Evolutionary conservation across 2,113 vertebrate genomes (phyloP).

Genomic region (Pitta sordida): DNA sequence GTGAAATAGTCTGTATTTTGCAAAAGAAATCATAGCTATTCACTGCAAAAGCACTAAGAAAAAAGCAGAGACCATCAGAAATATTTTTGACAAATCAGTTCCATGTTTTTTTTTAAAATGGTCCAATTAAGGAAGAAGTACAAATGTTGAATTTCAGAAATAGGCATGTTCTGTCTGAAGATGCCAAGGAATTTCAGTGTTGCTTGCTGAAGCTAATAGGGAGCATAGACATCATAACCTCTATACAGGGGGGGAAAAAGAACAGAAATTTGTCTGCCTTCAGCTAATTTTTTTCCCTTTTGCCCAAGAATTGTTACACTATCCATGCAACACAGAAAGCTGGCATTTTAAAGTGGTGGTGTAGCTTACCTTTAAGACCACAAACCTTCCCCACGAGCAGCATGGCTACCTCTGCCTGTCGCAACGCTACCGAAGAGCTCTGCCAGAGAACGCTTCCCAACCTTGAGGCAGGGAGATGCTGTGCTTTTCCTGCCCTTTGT

Average conservation of each 20-base stretch:
- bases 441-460: neutral
- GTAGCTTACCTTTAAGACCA: neutral
- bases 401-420: neutral
- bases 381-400: neutral
- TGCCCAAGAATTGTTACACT: neutral
- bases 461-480: neutral
- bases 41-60: neutral
- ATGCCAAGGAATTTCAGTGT: neutral
- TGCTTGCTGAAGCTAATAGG: neutral
- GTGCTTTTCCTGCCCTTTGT: neutral
- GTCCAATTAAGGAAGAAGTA: neutral
- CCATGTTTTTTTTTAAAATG: neutral
- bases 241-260: neutral
- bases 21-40: neutral
- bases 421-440: neutral
- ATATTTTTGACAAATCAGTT: neutral
- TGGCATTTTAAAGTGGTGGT: neutral
- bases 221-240: neutral
- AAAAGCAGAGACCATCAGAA: neutral
- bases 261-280: neutral
- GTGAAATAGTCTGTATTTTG: slow-evolving; percentile 25
- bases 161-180: neutral
- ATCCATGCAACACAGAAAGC: neutral
- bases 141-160: neutral
- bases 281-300: neutral